Conservation (phyloP, 2,797 vertebrate species). For the Macrochelys suwanniensis region DNA sequence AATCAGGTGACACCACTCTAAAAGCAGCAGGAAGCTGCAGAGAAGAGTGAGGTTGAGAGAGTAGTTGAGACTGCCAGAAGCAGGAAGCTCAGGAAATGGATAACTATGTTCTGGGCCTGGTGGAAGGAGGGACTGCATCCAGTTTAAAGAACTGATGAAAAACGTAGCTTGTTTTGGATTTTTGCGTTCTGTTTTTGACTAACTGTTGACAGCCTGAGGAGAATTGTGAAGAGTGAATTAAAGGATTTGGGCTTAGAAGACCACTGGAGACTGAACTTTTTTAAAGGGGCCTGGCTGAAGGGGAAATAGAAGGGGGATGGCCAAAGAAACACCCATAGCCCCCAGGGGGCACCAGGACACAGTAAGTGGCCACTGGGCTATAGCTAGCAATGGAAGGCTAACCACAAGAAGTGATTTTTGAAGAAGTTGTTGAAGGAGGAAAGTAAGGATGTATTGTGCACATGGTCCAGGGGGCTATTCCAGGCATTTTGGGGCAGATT, state of each 20-base stretch:
- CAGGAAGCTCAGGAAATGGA: too few relatives aligned
- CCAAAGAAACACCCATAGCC: neutral
- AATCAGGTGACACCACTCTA: neutral
- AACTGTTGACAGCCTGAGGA: neutral
- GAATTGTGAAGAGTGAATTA: neutral
- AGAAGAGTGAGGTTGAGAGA: neutral
- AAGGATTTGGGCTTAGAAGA: neutral
- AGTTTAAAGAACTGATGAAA: neutral
- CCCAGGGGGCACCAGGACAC: neutral
- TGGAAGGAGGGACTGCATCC: neutral
- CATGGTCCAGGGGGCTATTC: neutral
- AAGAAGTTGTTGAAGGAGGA: neutral
- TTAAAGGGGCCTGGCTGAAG: neutral
- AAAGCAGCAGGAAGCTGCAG: neutral
- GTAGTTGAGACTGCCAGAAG: neutral
- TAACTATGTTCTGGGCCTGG: neutral
- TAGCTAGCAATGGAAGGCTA: neutral
- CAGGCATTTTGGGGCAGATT: neutral
- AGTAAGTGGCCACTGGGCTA: neutral
- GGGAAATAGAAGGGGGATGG: neutral
- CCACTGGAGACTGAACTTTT: neutral
- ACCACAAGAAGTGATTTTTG: neutral
- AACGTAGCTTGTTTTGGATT: neutral
- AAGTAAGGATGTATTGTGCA: neutral
- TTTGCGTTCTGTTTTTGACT: neutral